Evolutionary conservation across 2,888 invertebrate genomes (phyloP).

Genomic region (Agrilus mali): DNA sequence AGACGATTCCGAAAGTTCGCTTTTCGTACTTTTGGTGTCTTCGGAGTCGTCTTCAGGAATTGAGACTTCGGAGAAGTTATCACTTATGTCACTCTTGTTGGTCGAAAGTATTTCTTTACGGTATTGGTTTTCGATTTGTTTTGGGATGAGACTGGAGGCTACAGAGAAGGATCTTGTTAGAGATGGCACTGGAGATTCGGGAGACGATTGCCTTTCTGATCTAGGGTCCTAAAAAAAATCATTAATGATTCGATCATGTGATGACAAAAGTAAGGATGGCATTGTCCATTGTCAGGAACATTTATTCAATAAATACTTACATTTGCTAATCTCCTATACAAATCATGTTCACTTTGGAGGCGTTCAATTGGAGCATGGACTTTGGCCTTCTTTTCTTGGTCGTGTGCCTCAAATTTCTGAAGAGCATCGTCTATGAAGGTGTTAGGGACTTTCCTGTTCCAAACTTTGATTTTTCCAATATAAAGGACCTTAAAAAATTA

Average conservation of each 20-base stretch:
- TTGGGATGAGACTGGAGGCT: too few relatives aligned
- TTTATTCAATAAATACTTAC: slow-evolving; percentile 17
- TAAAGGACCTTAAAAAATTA: slow-evolving; percentile 64
- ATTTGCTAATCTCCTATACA: slow-evolving; percentile 30
- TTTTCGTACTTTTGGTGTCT: slow-evolving; percentile 4
- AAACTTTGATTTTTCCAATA: slow-evolving; percentile 81
- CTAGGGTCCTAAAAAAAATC: background rate
- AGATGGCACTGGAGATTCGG: background rate
- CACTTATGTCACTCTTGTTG: too few relatives aligned
- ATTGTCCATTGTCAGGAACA: too few relatives aligned
- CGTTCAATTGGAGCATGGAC: slow-evolving; percentile 22
- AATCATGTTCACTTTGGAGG: slow-evolving; percentile 26
- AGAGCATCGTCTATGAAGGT: slow-evolving; percentile 85
- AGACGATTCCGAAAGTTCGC: background rate
- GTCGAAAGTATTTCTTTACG: too few relatives aligned
- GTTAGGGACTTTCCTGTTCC: slow-evolving; percentile 75
- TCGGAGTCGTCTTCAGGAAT: slow-evolving; percentile 9
- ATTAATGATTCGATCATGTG: too few relatives aligned
- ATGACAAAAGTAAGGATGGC: too few relatives aligned
- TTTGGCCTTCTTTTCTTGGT: slow-evolving; percentile 49
- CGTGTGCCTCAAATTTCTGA: slow-evolving; percentile 68
- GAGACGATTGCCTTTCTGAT: background rate
- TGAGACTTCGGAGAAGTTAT: background rate
- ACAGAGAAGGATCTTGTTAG: too few relatives aligned
- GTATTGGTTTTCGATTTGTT: too few relatives aligned